Evolutionary conservation across 2,888 invertebrate genomes (phyloP).

Genomic region (Agrotis clavis): DNA sequence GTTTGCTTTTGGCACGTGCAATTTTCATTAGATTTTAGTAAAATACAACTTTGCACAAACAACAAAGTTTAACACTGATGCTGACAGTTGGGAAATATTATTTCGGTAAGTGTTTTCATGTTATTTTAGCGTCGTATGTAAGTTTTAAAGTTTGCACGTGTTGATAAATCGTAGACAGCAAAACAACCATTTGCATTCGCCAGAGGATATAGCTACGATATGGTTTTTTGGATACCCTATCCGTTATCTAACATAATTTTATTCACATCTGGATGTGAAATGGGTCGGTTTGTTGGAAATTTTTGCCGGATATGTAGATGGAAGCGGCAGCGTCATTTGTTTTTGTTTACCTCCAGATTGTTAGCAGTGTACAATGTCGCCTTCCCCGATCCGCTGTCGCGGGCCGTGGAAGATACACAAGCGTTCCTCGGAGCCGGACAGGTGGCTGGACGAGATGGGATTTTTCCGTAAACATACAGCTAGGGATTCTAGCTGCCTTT

Average conservation of each 20-base stretch:
- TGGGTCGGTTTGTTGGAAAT: constrained; percentile 48
- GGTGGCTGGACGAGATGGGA: constrained; percentile 95
- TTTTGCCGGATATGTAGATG: constrained; percentile 58
- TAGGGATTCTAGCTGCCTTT: constrained; percentile 96
- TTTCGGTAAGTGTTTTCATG: constrained; percentile 83
- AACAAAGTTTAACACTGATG: constrained; percentile 84
- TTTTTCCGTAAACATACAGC: constrained; percentile 97
- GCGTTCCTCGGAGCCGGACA: constrained; percentile 91
- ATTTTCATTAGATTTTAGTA: constrained; percentile 80
- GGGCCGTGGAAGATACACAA: constrained; percentile 89
- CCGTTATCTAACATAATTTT: constrained; percentile 39
- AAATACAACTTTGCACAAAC: constrained; percentile 74
- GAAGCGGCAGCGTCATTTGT: constrained; percentile 84
- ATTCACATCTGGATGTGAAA: constrained; percentile 40
- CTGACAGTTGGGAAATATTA: constrained; percentile 83
- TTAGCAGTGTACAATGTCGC: constrained; percentile 85
- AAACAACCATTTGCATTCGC: constrained; percentile 89
- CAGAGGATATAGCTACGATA: constrained; percentile 87
- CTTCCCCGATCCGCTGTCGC: constrained; percentile 87
- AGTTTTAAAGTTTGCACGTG: constrained; percentile 85
- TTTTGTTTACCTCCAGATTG: constrained; percentile 90
- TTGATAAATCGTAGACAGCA: constrained; percentile 85
- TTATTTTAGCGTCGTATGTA: constrained; percentile 70
- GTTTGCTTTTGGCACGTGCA: constrained; percentile 90
- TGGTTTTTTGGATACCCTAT: constrained; percentile 74